A percentile compares a stretch with the other conserved stretches of the same genome.
These are phyloP conservation scores for Butastur rufipennis DNA, from an alignment of 2,113 vertebrate species.

Conservation along the genomic window DNA sequence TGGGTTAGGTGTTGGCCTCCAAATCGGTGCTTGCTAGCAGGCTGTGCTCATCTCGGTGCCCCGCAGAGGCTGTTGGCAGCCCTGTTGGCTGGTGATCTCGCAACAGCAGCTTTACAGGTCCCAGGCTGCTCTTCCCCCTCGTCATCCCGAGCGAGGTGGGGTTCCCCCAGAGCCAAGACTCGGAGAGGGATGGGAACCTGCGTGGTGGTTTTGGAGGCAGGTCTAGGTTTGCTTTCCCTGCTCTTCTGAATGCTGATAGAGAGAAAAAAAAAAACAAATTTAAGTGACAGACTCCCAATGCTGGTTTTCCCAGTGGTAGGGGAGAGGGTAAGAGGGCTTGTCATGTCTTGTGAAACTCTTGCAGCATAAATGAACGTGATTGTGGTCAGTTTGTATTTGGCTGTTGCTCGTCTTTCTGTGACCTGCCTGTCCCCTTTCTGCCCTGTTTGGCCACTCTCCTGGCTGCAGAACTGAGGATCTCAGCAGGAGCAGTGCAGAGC, in stretches of 20 bases:
- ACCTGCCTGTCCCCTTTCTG: not conserved
- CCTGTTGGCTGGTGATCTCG: not conserved
- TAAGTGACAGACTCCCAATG: not conserved
- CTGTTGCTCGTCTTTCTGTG: not conserved
- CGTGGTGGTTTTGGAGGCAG: rapidly evolving
- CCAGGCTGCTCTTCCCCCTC: not conserved
- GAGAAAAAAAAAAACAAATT: no score
- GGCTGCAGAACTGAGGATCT: not conserved
- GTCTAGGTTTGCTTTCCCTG: not conserved
- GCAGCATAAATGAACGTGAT: rapidly evolving
- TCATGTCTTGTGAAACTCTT: not conserved
- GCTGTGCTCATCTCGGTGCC: not conserved
- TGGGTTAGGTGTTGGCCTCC: not conserved
- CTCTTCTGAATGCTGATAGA: not conserved
- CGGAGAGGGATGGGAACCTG: not conserved
- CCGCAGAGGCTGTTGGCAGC: not conserved
- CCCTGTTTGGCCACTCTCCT: not conserved
- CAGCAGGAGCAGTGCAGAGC: not conserved
- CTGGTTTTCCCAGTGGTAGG: not conserved
- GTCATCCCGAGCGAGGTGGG: rapidly evolving
- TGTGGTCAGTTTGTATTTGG: not conserved
- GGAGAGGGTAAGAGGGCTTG: not conserved
- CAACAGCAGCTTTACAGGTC: not conserved
- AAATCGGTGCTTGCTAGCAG: not conserved
- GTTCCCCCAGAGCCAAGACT: not conserved